Evolutionary conservation across 2,888 invertebrate species (phyloP).

Genomic region (Parnassius glacialis): DNA sequence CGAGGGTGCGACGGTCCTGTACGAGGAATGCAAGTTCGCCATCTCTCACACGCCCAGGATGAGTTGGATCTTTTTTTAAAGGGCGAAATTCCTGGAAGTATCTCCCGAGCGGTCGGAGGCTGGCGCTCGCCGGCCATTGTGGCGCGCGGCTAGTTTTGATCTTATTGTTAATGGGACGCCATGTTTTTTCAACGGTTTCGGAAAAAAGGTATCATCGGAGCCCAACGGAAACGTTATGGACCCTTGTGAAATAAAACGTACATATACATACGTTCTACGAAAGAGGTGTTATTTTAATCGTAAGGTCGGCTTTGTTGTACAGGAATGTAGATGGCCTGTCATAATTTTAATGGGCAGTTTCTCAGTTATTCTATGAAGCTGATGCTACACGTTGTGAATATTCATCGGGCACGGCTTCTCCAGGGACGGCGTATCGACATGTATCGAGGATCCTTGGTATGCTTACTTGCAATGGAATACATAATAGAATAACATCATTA

Average conservation of each 20-base stretch:
- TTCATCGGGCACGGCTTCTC: constrained; percentile 43
- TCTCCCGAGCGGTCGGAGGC: constrained; percentile 66
- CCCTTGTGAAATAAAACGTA: constrained; percentile 76
- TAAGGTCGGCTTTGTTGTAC: constrained; percentile 75
- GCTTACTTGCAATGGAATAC: constrained; percentile 12
- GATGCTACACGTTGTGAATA: constrained; percentile 64
- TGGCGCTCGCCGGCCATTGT: constrained; percentile 76
- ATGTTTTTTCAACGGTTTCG: constrained; percentile 73
- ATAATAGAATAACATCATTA: constrained; percentile 13
- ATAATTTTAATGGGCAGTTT: constrained; percentile 77
- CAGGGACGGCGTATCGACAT: constrained; percentile 31
- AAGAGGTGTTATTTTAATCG: constrained; percentile 81
- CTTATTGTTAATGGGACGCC: constrained; percentile 80
- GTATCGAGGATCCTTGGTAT: constrained; percentile 29
- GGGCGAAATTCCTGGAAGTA: constrained; percentile 75
- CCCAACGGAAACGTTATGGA: constrained; percentile 79
- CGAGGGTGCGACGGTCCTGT: constrained; percentile 31
- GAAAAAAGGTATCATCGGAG: constrained; percentile 74
- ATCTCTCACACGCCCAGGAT: constrained; percentile 73
- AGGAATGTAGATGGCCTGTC: constrained; percentile 80
- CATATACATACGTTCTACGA: constrained; percentile 73
- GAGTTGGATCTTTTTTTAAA: constrained; percentile 75
- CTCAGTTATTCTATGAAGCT: constrained; percentile 61
- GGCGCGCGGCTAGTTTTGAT: constrained; percentile 79
- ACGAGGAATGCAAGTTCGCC: constrained; percentile 67